Conservation (phyloP, 2,797 vertebrate species). For the Aselliscus stoliczkanus region DNA sequence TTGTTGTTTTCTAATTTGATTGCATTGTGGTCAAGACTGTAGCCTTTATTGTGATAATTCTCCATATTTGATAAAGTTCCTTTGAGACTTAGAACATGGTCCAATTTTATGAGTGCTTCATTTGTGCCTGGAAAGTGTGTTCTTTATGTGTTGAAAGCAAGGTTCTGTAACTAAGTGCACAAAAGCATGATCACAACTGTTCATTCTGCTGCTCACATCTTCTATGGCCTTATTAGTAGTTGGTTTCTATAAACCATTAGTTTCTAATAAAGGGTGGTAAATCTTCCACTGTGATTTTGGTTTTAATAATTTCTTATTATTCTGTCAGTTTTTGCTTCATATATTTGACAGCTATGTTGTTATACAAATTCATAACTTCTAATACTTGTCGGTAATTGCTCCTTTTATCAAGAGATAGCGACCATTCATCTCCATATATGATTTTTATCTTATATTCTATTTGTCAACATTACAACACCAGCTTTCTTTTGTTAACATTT, state of each 20-base stretch:
- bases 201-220: not conserved
- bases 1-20: not conserved
- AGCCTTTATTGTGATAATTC: not conserved
- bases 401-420: not conserved
- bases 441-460: not conserved
- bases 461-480: not conserved
- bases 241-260: not conserved
- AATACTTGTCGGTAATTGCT: too few species aligned
- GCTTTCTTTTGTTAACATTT: slow-evolving; percentile 5
- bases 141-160: not conserved
- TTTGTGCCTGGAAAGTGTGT: not conserved
- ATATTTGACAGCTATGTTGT: not conserved
- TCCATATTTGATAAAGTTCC: not conserved
- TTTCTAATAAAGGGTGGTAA: not conserved
- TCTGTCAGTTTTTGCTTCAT: not conserved
- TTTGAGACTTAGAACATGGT: not conserved
- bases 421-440: not conserved
- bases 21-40: not conserved
- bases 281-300: not conserved
- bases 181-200: not conserved
- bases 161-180: not conserved
- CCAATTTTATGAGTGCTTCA: not conserved
- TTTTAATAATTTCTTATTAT: slow-evolving; percentile 2
- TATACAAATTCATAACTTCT: not conserved
- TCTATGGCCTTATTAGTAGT: not conserved